Base-by-base conservation (phyloP, 2,888 invertebrate genomes). In the Mamestra brassicae region DNA sequence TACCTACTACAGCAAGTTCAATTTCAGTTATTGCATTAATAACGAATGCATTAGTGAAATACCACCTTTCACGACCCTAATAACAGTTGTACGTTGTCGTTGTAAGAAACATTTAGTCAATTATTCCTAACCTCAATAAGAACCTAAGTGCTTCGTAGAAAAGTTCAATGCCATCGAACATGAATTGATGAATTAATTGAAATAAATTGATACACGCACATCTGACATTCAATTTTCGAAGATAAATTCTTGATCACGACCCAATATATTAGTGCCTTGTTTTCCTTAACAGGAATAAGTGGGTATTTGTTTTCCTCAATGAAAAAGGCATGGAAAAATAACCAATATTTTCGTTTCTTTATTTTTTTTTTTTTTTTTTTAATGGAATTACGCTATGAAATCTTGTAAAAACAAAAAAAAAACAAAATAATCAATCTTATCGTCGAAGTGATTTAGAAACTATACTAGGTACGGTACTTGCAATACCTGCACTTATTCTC, bases 81-180 rank as follows among this genome's bases (percentile, higher is more conserved):
- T 80, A 72, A 71, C 42, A 5, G 11, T n/a, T n/a, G 15, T 71
- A 47, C 34, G n/a, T 1, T 61, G 52, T 57, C 52, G 3, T 60
- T 77, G 58, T 71, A 63, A 57, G 57, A 65, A 62, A 72, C 36
- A 36, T 63, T 69, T 54, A 60, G 26, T 57, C 42, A 67, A 58
- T 72, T 66, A 76, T 78, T 77, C 71, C 71, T 78, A 26, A 62
- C 65, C 54, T 65, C 61, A 82, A 82, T 42, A 69, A 63, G 50
- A 63, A 63, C 63, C 54, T 36, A 13, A 11, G 52, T 63, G 71
- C 26, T 55, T 45, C 15, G 42, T 70, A 55, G 45, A 66, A 57
- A 66, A 81, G 77, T 78, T 85, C 85, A 86, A 81, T 83, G 80
- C 81, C 80, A 69, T 60, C 67, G 42, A 66, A 72, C 72, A 66